Conservation (phyloP, 2,888 invertebrate genomes). For the Steinernema scapterisci region DNA sequence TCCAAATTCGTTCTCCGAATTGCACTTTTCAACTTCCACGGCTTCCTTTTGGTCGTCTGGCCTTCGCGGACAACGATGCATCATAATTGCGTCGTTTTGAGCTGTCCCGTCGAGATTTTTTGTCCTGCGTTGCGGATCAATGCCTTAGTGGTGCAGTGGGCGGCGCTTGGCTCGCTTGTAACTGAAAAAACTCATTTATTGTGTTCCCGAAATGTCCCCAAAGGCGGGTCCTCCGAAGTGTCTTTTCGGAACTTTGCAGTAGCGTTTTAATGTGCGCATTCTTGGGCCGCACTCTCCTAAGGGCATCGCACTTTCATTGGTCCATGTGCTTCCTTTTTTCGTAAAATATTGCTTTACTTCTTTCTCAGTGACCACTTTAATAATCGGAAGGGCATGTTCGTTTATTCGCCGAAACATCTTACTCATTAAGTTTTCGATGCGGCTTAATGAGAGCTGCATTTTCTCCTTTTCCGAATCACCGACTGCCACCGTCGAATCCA, state of each 20-base stretch:
- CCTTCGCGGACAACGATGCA: conserved; percentile 16
- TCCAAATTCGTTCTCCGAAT: too few species aligned
- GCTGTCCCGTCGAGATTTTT: conserved; percentile 16
- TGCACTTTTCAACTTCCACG: too few species aligned
- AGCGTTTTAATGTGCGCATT: neutral
- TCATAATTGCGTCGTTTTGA: conserved; percentile 25
- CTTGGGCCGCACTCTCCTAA: neutral
- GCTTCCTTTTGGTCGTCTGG: neutral
- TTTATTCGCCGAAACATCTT: too few species aligned
- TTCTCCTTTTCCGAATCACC: neutral
- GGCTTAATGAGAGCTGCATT: neutral
- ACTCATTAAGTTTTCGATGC: neutral
- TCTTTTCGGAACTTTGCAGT: neutral
- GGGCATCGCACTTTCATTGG: neutral
- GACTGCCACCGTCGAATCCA: neutral
- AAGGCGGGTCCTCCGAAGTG: neutral
- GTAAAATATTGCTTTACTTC: neutral
- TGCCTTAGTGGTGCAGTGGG: neutral
- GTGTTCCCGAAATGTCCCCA: neutral
- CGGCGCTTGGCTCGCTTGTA: neutral
- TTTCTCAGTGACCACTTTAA: too few species aligned
- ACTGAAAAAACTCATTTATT: conserved; percentile 24
- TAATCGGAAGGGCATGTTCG: too few species aligned
- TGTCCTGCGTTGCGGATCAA: neutral
- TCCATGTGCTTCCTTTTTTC: neutral